These are phyloP conservation scores for Alfaro cultratus DNA, from an alignment of 2,797 vertebrate species.

Conservation along the genomic window DNA sequence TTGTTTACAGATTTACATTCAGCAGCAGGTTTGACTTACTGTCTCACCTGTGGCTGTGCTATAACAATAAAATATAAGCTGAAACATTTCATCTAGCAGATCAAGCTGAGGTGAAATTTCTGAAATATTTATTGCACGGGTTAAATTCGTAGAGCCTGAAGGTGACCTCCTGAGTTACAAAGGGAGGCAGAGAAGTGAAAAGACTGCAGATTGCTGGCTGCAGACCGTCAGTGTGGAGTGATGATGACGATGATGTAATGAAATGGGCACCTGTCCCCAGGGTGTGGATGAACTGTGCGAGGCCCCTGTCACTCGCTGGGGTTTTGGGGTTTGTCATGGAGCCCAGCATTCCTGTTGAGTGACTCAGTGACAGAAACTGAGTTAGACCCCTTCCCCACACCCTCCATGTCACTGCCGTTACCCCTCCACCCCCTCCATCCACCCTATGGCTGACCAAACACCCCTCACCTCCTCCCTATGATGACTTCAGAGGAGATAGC, in stretches of 20 bases:
- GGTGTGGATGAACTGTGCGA: conserved; percentile 42
- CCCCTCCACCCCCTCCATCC: conserved; percentile 53
- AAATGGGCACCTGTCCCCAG: conserved; percentile 71
- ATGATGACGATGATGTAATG: conserved; percentile 73
- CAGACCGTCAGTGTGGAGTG: conserved; percentile 57
- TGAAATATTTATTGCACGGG: conserved; percentile 6
- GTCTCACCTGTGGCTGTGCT: neutral
- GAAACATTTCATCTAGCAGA: conserved; percentile 14
- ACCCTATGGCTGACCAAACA: conserved; percentile 63
- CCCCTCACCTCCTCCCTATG: conserved; percentile 29
- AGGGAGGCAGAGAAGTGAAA: conserved; percentile 28
- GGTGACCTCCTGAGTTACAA: conserved; percentile 39
- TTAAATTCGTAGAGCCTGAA: conserved; percentile 21
- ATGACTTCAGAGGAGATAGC: conserved; percentile 52
- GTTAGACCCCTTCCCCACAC: conserved; percentile 44
- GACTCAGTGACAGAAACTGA: conserved; percentile 80
- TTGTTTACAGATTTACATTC: neutral
- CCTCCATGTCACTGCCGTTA: conserved; percentile 60
- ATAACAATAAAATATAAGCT: neutral
- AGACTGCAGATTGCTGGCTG: conserved; percentile 50
- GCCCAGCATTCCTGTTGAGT: conserved; percentile 79
- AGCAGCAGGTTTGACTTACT: conserved; percentile 1
- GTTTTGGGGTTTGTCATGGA: conserved; percentile 77
- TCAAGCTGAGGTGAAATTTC: conserved; percentile 9
- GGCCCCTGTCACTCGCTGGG: conserved; percentile 38